These are phyloP conservation scores for Apogon talboti DNA, from an alignment of 2,797 vertebrate genomes.

Conservation along the genomic window DNA sequence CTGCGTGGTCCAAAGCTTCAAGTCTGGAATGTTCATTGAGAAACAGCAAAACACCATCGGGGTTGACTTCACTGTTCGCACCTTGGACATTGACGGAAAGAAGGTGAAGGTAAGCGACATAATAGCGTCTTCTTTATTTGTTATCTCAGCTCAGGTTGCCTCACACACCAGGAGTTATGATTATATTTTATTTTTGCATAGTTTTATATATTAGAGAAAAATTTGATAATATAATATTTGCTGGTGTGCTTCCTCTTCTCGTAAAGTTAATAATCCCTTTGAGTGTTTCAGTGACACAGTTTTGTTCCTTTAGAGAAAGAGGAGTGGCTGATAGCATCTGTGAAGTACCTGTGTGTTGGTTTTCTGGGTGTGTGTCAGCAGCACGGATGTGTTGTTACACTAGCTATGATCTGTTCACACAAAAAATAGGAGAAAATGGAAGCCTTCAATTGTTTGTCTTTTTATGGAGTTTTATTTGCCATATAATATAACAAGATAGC, in stretches of 20 bases:
- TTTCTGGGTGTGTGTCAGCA: slow-evolving; percentile 59
- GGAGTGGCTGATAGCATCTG: slow-evolving; percentile 19
- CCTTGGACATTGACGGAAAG: slow-evolving; percentile 91
- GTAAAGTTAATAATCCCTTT: slow-evolving; percentile 12
- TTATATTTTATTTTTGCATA: background rate
- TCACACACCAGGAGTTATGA: background rate
- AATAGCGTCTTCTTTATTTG: background rate
- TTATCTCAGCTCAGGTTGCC: background rate
- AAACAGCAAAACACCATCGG: slow-evolving; percentile 96
- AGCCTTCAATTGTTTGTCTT: too few species aligned
- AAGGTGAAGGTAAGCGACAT: slow-evolving; percentile 89
- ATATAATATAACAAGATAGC: too few species aligned
- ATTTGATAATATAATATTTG: background rate
- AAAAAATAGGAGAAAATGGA: background rate
- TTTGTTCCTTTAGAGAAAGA: slow-evolving; percentile 7
- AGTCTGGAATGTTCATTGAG: slow-evolving; percentile 88
- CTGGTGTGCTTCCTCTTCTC: background rate
- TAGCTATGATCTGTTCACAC: background rate
- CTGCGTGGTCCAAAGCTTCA: slow-evolving; percentile 94
- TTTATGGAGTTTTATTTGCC: too few species aligned
- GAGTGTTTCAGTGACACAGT: slow-evolving; percentile 2
- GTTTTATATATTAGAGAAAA: background rate
- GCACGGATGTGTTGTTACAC: slow-evolving; percentile 9
- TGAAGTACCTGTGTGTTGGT: slow-evolving; percentile 41
- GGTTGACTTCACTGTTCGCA: slow-evolving; percentile 95